A percentile compares a stretch with the other conserved stretches of the same genome.
Conservation (phyloP, 2,888 invertebrate species). For the Aphrophora alni region DNA sequence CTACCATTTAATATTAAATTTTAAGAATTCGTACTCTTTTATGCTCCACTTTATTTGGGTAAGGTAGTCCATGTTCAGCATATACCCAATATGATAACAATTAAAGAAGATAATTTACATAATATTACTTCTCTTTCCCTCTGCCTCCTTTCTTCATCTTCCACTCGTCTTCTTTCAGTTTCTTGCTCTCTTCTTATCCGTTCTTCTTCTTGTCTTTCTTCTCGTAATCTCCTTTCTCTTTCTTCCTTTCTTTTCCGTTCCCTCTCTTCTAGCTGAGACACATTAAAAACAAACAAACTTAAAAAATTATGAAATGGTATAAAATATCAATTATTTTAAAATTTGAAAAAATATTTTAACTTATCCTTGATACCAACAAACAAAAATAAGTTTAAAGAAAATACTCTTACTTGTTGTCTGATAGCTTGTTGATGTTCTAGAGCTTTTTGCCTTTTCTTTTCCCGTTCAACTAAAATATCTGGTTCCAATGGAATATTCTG, state of each 20-base stretch:
- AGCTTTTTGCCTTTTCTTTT: constrained; percentile 81
- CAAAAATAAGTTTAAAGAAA: background rate
- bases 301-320: background rate
- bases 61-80: too few species aligned
- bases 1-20: too few species aligned
- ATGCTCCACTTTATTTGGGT: too few species aligned
- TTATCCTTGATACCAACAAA: background rate
- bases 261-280: constrained; percentile 65
- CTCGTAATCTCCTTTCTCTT: constrained; percentile 57
- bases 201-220: constrained; percentile 77
- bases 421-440: constrained; percentile 87
- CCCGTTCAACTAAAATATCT: constrained; percentile 78
- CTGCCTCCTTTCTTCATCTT: constrained; percentile 72
- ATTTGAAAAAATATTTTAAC: background rate
- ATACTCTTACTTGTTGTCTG: constrained; percentile 70
- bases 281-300: constrained; percentile 52
- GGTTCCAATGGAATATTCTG: constrained; percentile 87
- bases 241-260: constrained; percentile 59
- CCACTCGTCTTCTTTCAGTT: constrained; percentile 79
- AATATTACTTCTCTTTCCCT: constrained; percentile 68
- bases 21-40: too few species aligned
- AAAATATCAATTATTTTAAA: background rate
- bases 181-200: constrained; percentile 76
- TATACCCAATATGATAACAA: too few species aligned
- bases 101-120: constrained; percentile 9